Evolutionary conservation across 2,797 vertebrate species (phyloP).

Genomic region (Alosa sapidissima): DNA sequence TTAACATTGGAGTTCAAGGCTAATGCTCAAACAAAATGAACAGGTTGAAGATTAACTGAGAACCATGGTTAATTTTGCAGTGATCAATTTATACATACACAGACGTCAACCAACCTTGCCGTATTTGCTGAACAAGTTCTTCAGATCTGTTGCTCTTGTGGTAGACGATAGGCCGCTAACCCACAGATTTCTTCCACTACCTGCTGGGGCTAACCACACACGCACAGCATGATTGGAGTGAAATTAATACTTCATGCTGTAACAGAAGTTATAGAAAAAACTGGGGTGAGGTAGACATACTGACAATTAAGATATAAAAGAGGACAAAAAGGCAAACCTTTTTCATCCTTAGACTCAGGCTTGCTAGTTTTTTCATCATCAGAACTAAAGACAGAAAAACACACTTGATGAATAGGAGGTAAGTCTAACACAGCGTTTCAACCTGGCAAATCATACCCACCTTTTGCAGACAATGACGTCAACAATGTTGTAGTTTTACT

Average conservation of each 20-base stretch:
- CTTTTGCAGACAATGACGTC: constrained; percentile 47
- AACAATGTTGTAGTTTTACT: constrained; percentile 38
- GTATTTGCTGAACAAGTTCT: constrained; percentile 96
- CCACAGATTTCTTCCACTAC: constrained; percentile 89
- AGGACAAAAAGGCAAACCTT: constrained; percentile 71
- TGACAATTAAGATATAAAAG: background rate
- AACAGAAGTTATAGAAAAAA: background rate
- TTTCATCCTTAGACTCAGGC: constrained; percentile 84
- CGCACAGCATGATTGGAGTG: background rate
- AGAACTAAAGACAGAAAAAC: constrained; percentile 82
- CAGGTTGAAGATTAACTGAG: background rate
- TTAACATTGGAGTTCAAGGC: background rate
- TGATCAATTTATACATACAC: background rate
- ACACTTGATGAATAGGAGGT: constrained; percentile 35
- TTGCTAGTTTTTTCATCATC: constrained; percentile 84
- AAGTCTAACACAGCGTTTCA: background rate
- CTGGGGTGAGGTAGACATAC: background rate
- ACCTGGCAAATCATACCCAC: constrained; percentile 38
- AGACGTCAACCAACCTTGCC: constrained; percentile 81
- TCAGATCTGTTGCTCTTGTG: constrained; percentile 97
- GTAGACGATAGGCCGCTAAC: constrained; percentile 95
- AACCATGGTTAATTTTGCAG: background rate
- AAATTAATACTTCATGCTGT: background rate
- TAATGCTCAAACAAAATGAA: background rate
- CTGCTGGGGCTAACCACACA: constrained; percentile 56